phyloP scores from a whole-genome alignment of 2,113 vertebrate genomes.

The Entomyzon cyanotis region DNA sequence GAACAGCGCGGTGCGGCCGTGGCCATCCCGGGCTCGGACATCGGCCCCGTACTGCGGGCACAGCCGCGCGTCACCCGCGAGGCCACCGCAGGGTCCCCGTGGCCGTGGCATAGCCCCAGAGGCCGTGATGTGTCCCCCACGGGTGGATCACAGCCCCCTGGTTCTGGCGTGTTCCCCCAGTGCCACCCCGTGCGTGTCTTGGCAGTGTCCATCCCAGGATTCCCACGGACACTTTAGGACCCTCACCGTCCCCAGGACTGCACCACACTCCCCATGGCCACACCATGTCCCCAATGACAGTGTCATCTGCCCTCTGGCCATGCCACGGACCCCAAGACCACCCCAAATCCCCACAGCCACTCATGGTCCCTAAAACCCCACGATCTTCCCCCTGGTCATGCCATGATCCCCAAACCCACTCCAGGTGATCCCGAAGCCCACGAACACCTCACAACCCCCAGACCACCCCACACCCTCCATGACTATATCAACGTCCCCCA shows the following conservation, averaged over 20 bases:
- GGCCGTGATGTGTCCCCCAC: accelerated
- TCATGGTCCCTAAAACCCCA: accelerated
- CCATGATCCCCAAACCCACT: too few relatives aligned
- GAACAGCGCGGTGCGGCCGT: slow-evolving; percentile 48
- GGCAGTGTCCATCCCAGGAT: neutral
- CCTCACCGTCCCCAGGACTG: neutral
- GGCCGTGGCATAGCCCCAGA: neutral
- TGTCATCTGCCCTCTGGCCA: neutral
- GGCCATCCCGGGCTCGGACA: slow-evolving; percentile 82
- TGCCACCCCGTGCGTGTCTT: too few relatives aligned
- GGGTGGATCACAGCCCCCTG: accelerated
- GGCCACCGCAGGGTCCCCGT: neutral
- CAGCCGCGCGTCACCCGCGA: neutral
- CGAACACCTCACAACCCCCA: accelerated
- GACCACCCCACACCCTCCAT: neutral
- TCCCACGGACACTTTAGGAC: accelerated
- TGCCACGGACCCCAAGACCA: too few relatives aligned
- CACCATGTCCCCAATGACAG: neutral
- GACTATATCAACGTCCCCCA: neutral
- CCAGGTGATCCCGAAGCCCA: neutral
- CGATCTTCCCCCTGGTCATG: neutral
- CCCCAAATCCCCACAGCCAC: accelerated
- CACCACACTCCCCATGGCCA: neutral
- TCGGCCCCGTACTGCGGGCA: slow-evolving; percentile 86
- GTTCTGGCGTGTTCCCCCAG: accelerated